phyloP scores from a whole-genome alignment of 1,140 invertebrate genomes.

The Drepana arcuata region DNA sequence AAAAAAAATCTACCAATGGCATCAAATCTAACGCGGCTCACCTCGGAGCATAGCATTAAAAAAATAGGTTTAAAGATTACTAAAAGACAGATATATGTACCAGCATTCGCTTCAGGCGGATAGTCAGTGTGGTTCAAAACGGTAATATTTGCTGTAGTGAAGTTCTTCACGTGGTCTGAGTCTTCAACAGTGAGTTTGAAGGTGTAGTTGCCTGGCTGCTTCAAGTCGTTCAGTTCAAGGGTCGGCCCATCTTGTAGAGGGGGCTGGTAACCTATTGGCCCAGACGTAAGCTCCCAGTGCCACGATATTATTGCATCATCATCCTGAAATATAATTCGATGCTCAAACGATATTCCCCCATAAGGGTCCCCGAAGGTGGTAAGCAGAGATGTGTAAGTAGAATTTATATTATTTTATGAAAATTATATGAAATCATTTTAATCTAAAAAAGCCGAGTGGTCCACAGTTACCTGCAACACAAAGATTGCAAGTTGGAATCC shows the following conservation, averaged over 20 bases:
- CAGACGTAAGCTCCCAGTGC: slow-evolving; percentile 93
- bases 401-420: too few species aligned
- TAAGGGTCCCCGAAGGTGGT: too few species aligned
- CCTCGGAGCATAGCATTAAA: too few species aligned
- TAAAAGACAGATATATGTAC: slow-evolving; percentile 25
- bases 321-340: slow-evolving; percentile 76
- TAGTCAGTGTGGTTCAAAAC: slow-evolving; percentile 94
- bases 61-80: slow-evolving; percentile 1
- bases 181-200: slow-evolving; percentile 96
- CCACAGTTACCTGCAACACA: too few species aligned
- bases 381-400: too few species aligned
- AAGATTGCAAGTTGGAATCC: too few species aligned
- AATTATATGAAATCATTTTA: too few species aligned
- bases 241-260: slow-evolving; percentile 86
- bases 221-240: slow-evolving; percentile 85
- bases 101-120: slow-evolving; percentile 94
- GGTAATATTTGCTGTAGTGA: slow-evolving; percentile 89
- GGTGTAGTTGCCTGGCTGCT: slow-evolving; percentile 91
- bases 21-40: too few species aligned
- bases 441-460: too few species aligned
- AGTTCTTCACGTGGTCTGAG: slow-evolving; percentile 89
- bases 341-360: too few species aligned
- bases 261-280: slow-evolving; percentile 87
- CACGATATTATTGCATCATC: slow-evolving; percentile 89
- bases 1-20: too few species aligned